phyloP scores from a whole-genome alignment of 1,140 invertebrate species.

The Habropoda laboriosa region DNA sequence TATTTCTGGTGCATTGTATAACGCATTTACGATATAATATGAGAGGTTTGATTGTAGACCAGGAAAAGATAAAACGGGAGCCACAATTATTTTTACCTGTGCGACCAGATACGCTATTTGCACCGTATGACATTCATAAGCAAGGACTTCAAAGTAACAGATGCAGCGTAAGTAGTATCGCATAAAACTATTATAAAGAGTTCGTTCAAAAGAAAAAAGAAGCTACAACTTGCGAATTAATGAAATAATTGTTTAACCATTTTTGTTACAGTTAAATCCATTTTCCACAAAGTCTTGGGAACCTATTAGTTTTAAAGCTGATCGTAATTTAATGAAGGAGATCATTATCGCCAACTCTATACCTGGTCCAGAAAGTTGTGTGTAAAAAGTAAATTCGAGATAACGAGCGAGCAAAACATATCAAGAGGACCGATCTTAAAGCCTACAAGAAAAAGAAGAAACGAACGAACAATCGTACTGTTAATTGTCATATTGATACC shows the following conservation, averaged over 20 bases:
- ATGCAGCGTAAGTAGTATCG: conserved; percentile 76
- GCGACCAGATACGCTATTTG: conserved; percentile 79
- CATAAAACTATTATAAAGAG: not conserved
- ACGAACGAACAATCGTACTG: conserved; percentile 30
- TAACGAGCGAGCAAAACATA: conserved; percentile 56
- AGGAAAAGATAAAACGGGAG: conserved; percentile 78
- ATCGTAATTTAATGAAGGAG: conserved; percentile 81
- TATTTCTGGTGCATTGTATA: not conserved
- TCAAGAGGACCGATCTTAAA: conserved; percentile 48
- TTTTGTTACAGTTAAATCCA: conserved; percentile 76
- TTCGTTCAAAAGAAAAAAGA: no score
- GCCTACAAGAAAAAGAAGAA: conserved; percentile 24
- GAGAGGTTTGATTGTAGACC: conserved; percentile 67
- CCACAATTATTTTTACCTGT: conserved; percentile 80
- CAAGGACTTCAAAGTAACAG: conserved; percentile 79
- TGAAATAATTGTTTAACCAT: not conserved
- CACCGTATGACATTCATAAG: conserved; percentile 80
- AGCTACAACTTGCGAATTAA: no score
- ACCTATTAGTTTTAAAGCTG: conserved; percentile 80
- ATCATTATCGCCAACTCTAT: conserved; percentile 88
- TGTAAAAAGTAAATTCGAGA: conserved; percentile 81
- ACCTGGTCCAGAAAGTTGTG: conserved; percentile 89
- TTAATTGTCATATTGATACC: conserved; percentile 28
- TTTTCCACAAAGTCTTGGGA: conserved; percentile 81
- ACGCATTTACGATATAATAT: conserved; percentile 14